Evolutionary conservation across 2,888 invertebrate genomes (phyloP), one percentile per base, ranked within the genome.

Genomic region (Pinctada fucata): DNA sequence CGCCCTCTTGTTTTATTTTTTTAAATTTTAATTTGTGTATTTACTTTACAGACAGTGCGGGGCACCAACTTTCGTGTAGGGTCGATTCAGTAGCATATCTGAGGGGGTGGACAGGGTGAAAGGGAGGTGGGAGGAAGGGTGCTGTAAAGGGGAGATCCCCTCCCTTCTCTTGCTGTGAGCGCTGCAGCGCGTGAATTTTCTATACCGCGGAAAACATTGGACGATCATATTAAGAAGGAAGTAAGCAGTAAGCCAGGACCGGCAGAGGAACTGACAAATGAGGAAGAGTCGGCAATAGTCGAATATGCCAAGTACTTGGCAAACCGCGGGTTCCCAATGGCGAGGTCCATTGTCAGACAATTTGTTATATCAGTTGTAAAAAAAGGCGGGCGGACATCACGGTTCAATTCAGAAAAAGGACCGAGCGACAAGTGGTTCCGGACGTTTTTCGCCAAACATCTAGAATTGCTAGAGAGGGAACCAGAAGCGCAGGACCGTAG

Each of bases 401-500:
- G 4, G 2, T 66, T 78, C n/a, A 78, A 64, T 68, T 3, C 73
- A 3, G 74, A 74, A 2, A 78, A 64, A 58, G 73, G 78, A 6
- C 73, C 73, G 3, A 78, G 64, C 52, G 64, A 69, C n/a, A 69
- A 78, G n/a, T 73, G 78, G 64, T 48, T 78, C n/a, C 13, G 51
- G 51, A 49, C 49, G 1, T 73, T 78, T 50, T 10, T 64, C 3
- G 16, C 2, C 10, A 58, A 73, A 45, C 73, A 78, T 48, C 69
- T 69, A 6, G 65, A 78, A 64, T n/a, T 78, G 6, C 13, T 13
- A 5, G 64, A 73, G 49, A 73, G 31, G 48, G 50, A 73, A 8
- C 10, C 78, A 1, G 50, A 78, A 52, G 3, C 6, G 1, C 69
- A 69, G n/a, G 73, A 78, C 48, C 2, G 69, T 50, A 47, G 58